Conservation (phyloP, 2,797 vertebrate species). For the Rhinella marina region DNA sequence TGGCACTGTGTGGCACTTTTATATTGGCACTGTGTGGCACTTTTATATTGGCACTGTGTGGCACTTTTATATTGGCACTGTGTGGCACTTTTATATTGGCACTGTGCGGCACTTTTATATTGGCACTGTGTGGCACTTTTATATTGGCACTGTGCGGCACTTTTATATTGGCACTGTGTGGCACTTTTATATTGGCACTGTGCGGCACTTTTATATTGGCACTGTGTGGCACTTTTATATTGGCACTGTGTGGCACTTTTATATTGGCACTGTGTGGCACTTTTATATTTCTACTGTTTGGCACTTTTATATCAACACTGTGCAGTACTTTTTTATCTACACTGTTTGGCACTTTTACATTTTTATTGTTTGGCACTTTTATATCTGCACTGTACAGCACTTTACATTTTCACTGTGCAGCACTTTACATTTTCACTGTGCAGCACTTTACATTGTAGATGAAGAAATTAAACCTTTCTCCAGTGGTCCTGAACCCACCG, state of each 20-base stretch:
- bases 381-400: not conserved
- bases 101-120: not conserved
- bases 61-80: not conserved
- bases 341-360: not conserved
- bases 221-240: not conserved
- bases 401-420: not conserved
- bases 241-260: not conserved
- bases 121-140: not conserved
- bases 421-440: not conserved
- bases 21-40: not conserved
- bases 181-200: not conserved
- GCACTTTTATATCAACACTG: not conserved
- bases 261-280: not conserved
- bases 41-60: not conserved
- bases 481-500: not conserved
- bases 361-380: not conserved
- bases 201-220: not conserved
- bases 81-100: not conserved
- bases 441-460: not conserved
- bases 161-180: not conserved
- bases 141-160: not conserved
- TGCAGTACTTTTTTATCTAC: not conserved
- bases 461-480: not conserved
- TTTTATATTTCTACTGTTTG: not conserved
- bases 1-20: no score